Evolutionary conservation across 2,797 vertebrate genomes (phyloP).

Genomic region (Emys orbicularis): DNA sequence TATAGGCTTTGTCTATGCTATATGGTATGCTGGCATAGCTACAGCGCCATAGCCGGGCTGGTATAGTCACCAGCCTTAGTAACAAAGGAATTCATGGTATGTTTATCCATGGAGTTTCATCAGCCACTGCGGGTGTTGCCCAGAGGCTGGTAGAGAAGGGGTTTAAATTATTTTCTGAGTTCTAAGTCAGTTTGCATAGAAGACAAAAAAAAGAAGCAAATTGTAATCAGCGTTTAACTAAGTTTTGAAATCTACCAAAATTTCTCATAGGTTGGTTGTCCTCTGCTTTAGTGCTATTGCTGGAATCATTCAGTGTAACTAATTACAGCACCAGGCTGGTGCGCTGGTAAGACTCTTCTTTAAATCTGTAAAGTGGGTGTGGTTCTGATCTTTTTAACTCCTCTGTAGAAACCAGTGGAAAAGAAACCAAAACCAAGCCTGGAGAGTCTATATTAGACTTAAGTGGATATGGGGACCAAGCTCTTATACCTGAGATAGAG

Average conservation of each 20-base stretch:
- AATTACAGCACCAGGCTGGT: background rate
- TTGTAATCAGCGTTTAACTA: background rate
- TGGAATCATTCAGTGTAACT: no score
- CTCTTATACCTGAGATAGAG: background rate
- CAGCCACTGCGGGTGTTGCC: slow-evolving; percentile 16
- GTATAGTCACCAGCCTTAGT: background rate
- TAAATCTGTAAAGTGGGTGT: background rate
- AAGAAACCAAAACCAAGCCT: background rate
- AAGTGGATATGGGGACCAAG: background rate
- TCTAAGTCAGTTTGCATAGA: background rate
- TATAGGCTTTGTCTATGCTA: background rate
- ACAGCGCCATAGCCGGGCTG: fast-evolving
- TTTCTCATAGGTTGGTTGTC: background rate
- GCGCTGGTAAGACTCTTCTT: background rate
- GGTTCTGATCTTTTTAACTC: background rate
- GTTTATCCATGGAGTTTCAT: background rate
- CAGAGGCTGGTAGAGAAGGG: background rate
- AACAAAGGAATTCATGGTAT: background rate
- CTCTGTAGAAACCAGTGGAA: background rate
- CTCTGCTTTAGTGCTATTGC: background rate
- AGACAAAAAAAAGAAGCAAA: slow-evolving; percentile 17
- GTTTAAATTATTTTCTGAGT: background rate
- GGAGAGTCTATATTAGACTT: background rate
- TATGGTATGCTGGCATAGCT: background rate
- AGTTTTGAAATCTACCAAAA: background rate